phyloP scores from a whole-genome alignment of 2,113 vertebrate species.

The Hippocampus barbouri region DNA sequence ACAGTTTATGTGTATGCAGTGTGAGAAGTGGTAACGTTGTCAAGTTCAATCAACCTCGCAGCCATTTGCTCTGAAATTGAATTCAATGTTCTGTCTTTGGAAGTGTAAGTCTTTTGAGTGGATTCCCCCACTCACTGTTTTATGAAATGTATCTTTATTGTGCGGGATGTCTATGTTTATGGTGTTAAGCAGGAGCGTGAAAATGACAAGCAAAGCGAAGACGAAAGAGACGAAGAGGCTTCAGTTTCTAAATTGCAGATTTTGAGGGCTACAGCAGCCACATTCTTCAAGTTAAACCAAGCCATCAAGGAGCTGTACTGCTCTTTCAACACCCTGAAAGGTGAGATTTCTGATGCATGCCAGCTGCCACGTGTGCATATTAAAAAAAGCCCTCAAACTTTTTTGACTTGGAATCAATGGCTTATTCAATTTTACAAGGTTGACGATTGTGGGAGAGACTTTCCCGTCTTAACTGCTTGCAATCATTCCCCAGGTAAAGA shows the following conservation, averaged over 20 bases:
- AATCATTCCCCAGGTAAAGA: conserved; percentile 47
- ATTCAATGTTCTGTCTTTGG: not conserved
- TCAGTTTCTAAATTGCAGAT: conserved; percentile 55
- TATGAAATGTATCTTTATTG: not conserved
- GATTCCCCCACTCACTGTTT: too few relatives aligned
- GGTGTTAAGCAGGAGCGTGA: conserved; percentile 52
- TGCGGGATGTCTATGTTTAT: not conserved
- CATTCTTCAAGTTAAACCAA: conserved; percentile 76
- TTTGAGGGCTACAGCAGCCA: conserved; percentile 58
- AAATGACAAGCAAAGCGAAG: conserved; percentile 27
- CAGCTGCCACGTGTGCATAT: conserved; percentile 1
- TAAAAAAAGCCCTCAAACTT: not conserved
- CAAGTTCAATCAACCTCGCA: not conserved
- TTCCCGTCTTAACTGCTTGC: not conserved
- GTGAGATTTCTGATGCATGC: conserved; percentile 55
- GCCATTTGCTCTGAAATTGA: not conserved
- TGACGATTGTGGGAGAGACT: not conserved
- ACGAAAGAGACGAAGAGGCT: conserved; percentile 51
- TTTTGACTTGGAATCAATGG: not conserved
- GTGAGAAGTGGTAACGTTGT: not conserved
- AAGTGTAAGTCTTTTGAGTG: too few relatives aligned
- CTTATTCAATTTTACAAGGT: not conserved
- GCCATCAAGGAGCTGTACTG: conserved; percentile 71
- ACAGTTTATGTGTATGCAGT: not conserved
- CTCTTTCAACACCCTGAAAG: conserved; percentile 71